Conservation (phyloP, 2,113 vertebrate genomes). For the Dunckerocampus dactyliophorus region DNA sequence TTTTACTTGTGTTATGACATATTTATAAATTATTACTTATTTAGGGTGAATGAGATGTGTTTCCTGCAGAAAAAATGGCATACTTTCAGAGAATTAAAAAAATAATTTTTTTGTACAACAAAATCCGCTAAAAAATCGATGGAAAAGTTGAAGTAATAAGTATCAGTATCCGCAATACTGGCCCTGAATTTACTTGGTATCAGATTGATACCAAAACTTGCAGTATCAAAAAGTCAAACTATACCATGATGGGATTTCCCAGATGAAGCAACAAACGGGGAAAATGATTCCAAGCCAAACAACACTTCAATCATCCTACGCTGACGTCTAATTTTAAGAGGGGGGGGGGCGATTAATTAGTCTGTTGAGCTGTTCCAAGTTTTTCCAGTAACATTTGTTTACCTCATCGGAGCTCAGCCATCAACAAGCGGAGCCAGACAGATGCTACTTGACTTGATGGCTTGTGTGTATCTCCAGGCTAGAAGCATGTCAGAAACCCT, state of each 20-base stretch:
- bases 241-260: conserved; percentile 44
- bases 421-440: conserved; percentile 48
- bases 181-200: too few relatives aligned
- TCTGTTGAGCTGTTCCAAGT: conserved; percentile 22
- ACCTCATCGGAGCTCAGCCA: conserved; percentile 38
- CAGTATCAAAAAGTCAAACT: conserved; percentile 42
- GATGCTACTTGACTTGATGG: conserved; percentile 67
- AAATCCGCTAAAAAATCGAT: too few relatives aligned
- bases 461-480: conserved; percentile 68
- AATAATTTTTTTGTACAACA: too few relatives aligned
- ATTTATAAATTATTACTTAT: too few relatives aligned
- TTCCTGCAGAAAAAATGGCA: too few relatives aligned
- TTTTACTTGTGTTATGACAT: too few relatives aligned
- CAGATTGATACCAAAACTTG: too few relatives aligned
- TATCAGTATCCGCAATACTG: too few relatives aligned
- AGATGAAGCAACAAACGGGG: conserved; percentile 19
- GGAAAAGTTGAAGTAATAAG: too few relatives aligned
- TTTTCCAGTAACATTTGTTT: conserved; percentile 49
- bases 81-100: too few relatives aligned
- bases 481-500: conserved; percentile 60
- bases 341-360: conserved; percentile 4
- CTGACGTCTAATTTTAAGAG: conserved; percentile 5
- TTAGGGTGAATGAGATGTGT: too few relatives aligned
- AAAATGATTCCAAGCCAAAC: conserved; percentile 27
- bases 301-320: conserved; percentile 47